Evolutionary conservation across 2,113 vertebrate genomes (phyloP).

Genomic region (Mesocricetus auratus): DNA sequence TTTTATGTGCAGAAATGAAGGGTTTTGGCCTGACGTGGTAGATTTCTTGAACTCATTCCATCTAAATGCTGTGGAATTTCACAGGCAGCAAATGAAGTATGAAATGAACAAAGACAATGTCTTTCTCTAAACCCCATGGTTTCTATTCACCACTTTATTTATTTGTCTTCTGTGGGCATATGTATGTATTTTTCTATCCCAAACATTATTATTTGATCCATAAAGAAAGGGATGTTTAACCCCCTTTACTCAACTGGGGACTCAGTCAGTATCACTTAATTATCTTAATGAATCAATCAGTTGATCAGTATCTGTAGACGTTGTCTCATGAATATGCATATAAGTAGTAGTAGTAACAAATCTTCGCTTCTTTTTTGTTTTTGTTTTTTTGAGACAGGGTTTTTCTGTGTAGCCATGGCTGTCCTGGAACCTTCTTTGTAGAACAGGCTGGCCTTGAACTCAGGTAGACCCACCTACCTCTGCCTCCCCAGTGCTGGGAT

Average conservation of each 20-base stretch:
- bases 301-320: slow-evolving; percentile 2
- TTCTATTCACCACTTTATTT: slow-evolving; percentile 21
- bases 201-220: slow-evolving; percentile 10
- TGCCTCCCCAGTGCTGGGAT: neutral
- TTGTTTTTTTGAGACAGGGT: neutral
- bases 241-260: neutral
- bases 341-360: neutral
- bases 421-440: rapidly evolving
- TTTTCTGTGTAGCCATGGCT: neutral
- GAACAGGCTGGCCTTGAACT: neutral
- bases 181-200: neutral
- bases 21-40: neutral
- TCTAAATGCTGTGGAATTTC: slow-evolving; percentile 46
- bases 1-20: slow-evolving; percentile 28
- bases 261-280: slow-evolving; percentile 2
- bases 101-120: neutral
- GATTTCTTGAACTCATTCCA: slow-evolving; percentile 28
- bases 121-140: neutral
- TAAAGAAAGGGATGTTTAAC: neutral
- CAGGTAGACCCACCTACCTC: neutral
- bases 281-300: slow-evolving; percentile 25
- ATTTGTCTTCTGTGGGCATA: neutral
- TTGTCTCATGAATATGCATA: slow-evolving; percentile 24
- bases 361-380: neutral
- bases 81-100: slow-evolving; percentile 33